These are phyloP conservation scores for Megathymus violae DNA, from an alignment of 1,140 invertebrate species.

Conservation along the genomic window DNA sequence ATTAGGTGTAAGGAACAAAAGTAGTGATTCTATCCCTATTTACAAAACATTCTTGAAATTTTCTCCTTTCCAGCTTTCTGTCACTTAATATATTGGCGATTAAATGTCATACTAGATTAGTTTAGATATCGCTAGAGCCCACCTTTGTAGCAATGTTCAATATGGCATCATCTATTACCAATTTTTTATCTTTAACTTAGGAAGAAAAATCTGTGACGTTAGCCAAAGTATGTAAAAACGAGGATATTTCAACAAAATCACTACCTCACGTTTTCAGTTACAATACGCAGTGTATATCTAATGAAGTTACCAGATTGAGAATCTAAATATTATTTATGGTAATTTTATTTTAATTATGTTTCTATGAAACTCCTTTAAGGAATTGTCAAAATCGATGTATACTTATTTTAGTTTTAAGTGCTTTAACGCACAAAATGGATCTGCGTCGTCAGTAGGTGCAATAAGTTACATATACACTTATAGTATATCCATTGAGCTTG, in stretches of 20 bases:
- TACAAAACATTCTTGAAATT: conserved; percentile 38
- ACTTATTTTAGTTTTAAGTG: conserved; percentile 39
- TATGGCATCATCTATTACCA: conserved; percentile 27
- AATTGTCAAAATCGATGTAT: conserved; percentile 22
- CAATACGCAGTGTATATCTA: conserved; percentile 39
- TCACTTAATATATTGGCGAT: conserved; percentile 48
- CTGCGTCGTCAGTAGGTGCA: conserved; percentile 42
- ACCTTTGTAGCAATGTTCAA: conserved; percentile 43
- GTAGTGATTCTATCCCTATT: conserved; percentile 47
- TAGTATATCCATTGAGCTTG: conserved; percentile 41
- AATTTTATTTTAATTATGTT: conserved; percentile 34
- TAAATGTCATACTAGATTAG: conserved; percentile 57
- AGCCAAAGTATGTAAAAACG: conserved; percentile 43
- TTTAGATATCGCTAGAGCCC: conserved; percentile 76
- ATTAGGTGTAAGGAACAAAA: conserved; percentile 52
- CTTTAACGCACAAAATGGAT: conserved; percentile 35
- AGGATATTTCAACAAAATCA: conserved; percentile 45
- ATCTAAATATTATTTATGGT: conserved; percentile 42
- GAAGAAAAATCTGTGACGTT: conserved; percentile 32
- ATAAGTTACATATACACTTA: conserved; percentile 37
- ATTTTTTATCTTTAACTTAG: conserved; percentile 7
- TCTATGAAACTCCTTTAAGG: conserved; percentile 20
- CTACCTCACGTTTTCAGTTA: conserved; percentile 53
- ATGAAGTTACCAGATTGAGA: conserved; percentile 51
- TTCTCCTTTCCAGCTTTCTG: conserved; percentile 42